phyloP scores from a whole-genome alignment of 2,797 vertebrate species.

The Rousettus madagascariensis region DNA sequence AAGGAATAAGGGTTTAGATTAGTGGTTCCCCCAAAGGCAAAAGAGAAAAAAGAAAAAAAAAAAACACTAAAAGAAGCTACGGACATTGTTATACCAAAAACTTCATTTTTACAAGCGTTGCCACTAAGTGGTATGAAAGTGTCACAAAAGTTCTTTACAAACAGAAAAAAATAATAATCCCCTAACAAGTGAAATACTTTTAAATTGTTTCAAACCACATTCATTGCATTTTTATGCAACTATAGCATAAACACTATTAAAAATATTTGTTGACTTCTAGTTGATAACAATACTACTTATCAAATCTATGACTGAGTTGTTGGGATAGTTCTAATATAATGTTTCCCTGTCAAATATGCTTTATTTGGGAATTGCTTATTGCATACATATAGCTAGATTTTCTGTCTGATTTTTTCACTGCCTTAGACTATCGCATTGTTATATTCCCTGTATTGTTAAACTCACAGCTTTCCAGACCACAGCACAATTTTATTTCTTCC shows the following conservation, averaged over 20 bases:
- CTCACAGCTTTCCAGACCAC: not conserved
- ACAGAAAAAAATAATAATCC: not conserved
- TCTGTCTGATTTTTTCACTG: not conserved
- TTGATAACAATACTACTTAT: not conserved
- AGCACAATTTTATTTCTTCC: constrained; percentile 10
- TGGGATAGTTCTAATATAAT: not conserved
- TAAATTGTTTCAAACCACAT: not conserved
- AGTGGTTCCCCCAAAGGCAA: constrained; percentile 3
- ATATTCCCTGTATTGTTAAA: not conserved
- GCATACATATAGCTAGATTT: not conserved
- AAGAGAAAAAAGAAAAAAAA: not conserved
- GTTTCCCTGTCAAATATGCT: not conserved
- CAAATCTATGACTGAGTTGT: not conserved
- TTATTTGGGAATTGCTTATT: not conserved
- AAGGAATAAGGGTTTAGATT: not conserved
- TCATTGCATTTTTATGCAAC: not conserved
- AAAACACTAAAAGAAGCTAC: not conserved
- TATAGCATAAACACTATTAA: not conserved
- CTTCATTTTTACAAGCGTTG: constrained; percentile 12
- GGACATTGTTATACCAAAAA: constrained; percentile 2
- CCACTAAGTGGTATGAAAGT: not conserved
- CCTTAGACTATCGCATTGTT: not conserved
- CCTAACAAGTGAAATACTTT: not conserved
- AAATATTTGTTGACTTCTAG: not conserved
- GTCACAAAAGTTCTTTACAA: not conserved